A percentile compares a stretch with the other conserved stretches of the same genome.
Conservation (phyloP, 1,140 invertebrate genomes). For the Pygmarrhopalites habei region DNA sequence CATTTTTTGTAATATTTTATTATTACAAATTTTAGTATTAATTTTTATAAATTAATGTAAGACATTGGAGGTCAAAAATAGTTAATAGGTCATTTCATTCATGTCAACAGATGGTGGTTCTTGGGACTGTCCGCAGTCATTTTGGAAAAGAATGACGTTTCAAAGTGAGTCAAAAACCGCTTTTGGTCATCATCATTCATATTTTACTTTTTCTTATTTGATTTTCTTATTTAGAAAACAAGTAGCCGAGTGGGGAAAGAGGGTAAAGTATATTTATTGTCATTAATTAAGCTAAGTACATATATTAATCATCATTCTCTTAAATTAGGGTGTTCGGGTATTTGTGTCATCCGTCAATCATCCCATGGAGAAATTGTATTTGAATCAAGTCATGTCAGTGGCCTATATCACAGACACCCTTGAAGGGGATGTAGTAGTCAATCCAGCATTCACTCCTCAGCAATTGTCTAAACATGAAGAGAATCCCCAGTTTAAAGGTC, state of each 20-base stretch:
- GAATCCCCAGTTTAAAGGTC: too few species aligned
- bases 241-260: not conserved
- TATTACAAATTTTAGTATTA: too few species aligned
- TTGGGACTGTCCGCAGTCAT: conserved; percentile 57
- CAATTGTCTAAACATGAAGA: too few species aligned
- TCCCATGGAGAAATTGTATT: conserved; percentile 21
- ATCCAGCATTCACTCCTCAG: too few species aligned
- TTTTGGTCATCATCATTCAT: not conserved
- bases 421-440: not conserved
- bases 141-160: conserved; percentile 60
- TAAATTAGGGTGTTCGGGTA: conserved; percentile 12
- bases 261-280: too few species aligned
- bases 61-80: too few species aligned
- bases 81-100: too few species aligned
- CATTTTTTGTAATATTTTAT: too few species aligned
- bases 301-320: too few species aligned
- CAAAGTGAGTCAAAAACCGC: conserved; percentile 49
- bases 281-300: too few species aligned
- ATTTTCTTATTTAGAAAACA: not conserved
- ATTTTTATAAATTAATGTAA: too few species aligned
- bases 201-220: not conserved
- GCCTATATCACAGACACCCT: conserved; percentile 22
- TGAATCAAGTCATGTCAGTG: conserved; percentile 10
- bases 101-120: conserved; percentile 51
- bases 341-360: conserved; percentile 16